Evolutionary conservation across 2,888 invertebrate species (phyloP).

Genomic region (Erebia epiphron): DNA sequence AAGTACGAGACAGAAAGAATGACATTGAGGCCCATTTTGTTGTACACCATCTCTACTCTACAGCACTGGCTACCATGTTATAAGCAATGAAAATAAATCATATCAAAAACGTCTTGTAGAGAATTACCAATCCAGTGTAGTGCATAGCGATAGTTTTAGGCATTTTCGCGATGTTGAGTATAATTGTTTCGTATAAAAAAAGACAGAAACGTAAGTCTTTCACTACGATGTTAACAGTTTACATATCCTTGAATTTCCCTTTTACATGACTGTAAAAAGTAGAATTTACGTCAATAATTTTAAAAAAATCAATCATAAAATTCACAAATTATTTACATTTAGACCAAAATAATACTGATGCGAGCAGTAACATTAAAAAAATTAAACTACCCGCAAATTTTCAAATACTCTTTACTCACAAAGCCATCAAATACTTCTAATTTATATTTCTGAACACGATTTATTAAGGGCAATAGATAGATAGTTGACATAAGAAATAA

Average conservation of each 20-base stretch:
- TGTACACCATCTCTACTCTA: no score
- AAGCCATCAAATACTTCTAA: not conserved
- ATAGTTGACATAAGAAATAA: not conserved
- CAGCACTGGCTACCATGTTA: no score
- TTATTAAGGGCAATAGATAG: not conserved
- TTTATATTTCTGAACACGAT: not conserved
- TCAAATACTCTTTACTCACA: not conserved
- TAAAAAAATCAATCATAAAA: not conserved
- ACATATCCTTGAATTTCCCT: not conserved
- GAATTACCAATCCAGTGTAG: no score
- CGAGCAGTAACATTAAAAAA: not conserved
- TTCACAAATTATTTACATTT: not conserved
- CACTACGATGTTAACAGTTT: not conserved
- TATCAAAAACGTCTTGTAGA: no score
- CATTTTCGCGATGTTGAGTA: not conserved
- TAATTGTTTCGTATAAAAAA: slow-evolving; percentile 1
- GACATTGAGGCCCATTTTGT: no score
- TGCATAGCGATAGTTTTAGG: no score
- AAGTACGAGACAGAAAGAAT: no score
- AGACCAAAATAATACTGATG: not conserved
- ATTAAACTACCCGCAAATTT: slow-evolving; percentile 1
- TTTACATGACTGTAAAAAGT: not conserved
- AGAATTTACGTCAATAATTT: not conserved
- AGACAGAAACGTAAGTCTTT: slow-evolving; percentile 1
- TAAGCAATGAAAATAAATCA: no score